These are phyloP conservation scores for Aphodius granarius DNA, from an alignment of 2,888 invertebrate species.

Conservation along the genomic window DNA sequence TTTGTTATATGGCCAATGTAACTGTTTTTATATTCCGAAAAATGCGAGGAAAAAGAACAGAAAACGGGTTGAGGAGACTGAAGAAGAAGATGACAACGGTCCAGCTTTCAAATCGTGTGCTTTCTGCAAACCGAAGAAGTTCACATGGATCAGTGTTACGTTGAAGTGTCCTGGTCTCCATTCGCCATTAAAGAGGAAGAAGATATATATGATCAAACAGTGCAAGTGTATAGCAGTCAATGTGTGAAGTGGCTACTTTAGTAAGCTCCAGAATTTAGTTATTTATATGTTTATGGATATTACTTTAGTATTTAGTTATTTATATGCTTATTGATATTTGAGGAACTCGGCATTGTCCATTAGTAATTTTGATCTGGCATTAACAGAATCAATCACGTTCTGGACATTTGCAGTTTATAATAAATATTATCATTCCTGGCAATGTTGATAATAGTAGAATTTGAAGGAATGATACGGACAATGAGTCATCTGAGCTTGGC, in stretches of 20 bases:
- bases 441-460: not conserved
- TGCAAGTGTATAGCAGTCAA: slow-evolving; percentile 68
- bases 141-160: slow-evolving; percentile 67
- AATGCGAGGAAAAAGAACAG: slow-evolving; percentile 55
- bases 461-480: no score
- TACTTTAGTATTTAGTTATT: not conserved
- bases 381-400: not conserved
- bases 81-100: slow-evolving; percentile 59
- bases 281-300: no score
- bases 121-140: slow-evolving; percentile 69
- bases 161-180: slow-evolving; percentile 65
- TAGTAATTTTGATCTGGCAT: not conserved
- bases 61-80: slow-evolving; percentile 42
- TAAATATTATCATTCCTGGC: no score
- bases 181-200: slow-evolving; percentile 64
- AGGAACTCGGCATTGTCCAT: not conserved
- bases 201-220: slow-evolving; percentile 68
- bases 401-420: no score
- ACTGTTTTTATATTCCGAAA: slow-evolving; percentile 77
- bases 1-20: slow-evolving; percentile 81
- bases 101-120: slow-evolving; percentile 72
- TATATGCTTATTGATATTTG: not conserved
- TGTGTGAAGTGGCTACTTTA: slow-evolving; percentile 21
- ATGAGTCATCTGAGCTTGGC: no score
- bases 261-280: no score